Base-by-base conservation (phyloP, 2,888 invertebrate species). In the Auanema sp. region DNA sequence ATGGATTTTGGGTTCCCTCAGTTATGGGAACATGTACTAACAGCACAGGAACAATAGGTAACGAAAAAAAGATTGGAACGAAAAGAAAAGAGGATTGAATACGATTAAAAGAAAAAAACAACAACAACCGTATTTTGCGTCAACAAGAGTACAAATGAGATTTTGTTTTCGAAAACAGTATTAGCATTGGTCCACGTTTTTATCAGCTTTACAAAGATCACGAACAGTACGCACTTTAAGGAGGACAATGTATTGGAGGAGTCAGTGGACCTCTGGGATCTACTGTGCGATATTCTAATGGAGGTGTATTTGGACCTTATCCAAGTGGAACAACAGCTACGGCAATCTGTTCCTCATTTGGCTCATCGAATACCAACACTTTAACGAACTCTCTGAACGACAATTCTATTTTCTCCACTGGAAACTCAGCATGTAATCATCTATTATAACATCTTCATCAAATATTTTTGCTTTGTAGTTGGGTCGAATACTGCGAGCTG, bases 231-330 rank as follows among this genome's bases (percentile, higher is more conserved):
- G n/a, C n/a, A n/a, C n/a, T 16, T 18, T 18, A 3, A 21, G 21
- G 47, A 16, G 16, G 4, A 3, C 40, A 52, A 42, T 63, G 63
- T 58, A 23, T 58, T 16, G 25, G 23, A 5, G 60, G 54, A 25
- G 12, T 64, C 18, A 6, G 42, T 5, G 52, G 59, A n/a, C 64
- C 64, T n/a, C 14, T 60, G 2, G 59, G 60, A n/a, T 60, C 55
- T n/a, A 54, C 59, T 8, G 24, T 65, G 10, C 53, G 23, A 52
- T 65, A 65, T 21, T 55, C 55, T 21, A 56, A 55, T 44, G 58
- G 58, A 18, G 53, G 40, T n/a, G 47, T 47, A 1, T 44, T 62
- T 16, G 66, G 66, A 2, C 66, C 66, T 5, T 64, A 24, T 41
- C 60, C 64, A 0, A 10, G 47, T 5, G 47, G 47, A 47, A 47